These are phyloP conservation scores for Gila orcuttii DNA, from an alignment of 2,113 vertebrate genomes.

Conservation along the genomic window DNA sequence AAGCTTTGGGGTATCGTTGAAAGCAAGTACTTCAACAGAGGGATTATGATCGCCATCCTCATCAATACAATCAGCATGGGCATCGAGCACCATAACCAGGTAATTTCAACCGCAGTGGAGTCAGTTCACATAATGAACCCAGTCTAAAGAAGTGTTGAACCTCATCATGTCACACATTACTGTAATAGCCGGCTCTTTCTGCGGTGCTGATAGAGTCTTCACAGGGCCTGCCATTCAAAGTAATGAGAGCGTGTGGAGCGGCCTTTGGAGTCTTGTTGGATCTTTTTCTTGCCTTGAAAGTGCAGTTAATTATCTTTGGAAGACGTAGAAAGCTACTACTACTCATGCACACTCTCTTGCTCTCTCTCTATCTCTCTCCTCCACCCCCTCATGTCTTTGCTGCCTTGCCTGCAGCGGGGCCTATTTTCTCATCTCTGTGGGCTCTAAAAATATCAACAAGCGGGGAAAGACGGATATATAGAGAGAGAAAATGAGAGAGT, in stretches of 20 bases:
- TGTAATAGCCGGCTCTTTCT: constrained; percentile 45
- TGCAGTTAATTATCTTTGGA: constrained; percentile 40
- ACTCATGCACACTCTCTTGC: constrained; percentile 23
- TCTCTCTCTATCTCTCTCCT: neutral
- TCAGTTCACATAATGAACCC: constrained; percentile 25
- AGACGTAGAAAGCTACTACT: constrained; percentile 34
- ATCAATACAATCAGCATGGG: constrained; percentile 99
- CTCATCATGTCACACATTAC: constrained; percentile 48
- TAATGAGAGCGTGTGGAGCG: constrained; percentile 34
- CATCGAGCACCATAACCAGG: constrained; percentile 97
- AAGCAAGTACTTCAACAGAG: constrained; percentile 98
- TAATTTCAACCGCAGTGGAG: constrained; percentile 58
- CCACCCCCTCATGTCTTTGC: constrained; percentile 49
- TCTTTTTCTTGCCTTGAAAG: constrained; percentile 13
- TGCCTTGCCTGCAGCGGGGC: constrained; percentile 74
- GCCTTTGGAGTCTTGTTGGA: constrained; percentile 23
- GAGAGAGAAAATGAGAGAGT: neutral
- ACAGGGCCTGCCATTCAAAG: constrained; percentile 44
- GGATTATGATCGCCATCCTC: constrained; percentile 97
- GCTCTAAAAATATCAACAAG: constrained; percentile 59
- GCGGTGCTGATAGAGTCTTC: constrained; percentile 25
- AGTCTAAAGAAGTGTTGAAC: constrained; percentile 12
- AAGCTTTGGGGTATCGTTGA: constrained; percentile 96
- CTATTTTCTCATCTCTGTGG: constrained; percentile 83
- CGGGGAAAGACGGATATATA: constrained; percentile 20